phyloP scores from a whole-genome alignment of 2,797 vertebrate species.

The Vespertilio murinus region DNA sequence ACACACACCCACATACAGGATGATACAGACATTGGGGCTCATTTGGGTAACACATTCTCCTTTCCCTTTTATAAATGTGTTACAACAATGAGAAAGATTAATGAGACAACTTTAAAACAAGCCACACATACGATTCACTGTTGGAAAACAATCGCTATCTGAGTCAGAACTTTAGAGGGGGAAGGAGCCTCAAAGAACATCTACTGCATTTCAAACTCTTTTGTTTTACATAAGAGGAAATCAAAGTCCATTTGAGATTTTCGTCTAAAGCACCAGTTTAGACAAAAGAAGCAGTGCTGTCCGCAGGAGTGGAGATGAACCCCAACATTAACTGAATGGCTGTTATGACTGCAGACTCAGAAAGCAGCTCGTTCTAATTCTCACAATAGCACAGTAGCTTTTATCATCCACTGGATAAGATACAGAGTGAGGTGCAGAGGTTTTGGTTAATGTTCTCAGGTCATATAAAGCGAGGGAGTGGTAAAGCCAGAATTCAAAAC shows the following conservation, averaged over 20 bases:
- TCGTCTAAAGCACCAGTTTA: background rate
- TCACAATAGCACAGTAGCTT: background rate
- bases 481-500: background rate
- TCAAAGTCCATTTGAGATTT: background rate
- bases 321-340: fast-evolving
- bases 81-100: background rate
- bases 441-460: background rate
- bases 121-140: background rate
- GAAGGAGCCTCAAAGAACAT: background rate
- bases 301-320: background rate
- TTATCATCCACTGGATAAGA: background rate
- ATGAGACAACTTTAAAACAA: constrained; percentile 9
- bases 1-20: background rate
- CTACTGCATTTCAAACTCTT: background rate
- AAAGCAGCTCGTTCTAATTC: background rate
- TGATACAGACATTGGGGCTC: background rate
- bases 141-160: background rate
- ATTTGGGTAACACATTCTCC: background rate
- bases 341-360: fast-evolving
- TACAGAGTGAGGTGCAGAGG: background rate
- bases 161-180: background rate
- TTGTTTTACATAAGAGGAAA: background rate
- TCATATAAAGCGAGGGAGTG: background rate
- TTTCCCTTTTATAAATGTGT: background rate
- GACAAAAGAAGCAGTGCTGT: background rate